Evolutionary conservation across 1,140 invertebrate genomes (phyloP), one percentile per base, ranked within the genome.

Genomic region (Catajapyx aquilonaris): DNA sequence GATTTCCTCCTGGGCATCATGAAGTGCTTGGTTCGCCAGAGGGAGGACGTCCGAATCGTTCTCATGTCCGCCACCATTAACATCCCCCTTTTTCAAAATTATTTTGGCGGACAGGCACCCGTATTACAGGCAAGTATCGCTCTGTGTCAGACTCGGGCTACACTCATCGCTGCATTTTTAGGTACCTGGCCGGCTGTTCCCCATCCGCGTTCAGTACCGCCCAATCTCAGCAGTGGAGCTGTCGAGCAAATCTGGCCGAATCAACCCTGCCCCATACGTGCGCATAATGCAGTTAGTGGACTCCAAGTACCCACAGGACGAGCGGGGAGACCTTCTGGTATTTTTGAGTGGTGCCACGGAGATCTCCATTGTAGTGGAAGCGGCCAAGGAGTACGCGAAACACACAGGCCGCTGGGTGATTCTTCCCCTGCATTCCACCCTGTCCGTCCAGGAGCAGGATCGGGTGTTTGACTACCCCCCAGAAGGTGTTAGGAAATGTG

Each of bases 1-100:
- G 94, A 98, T 57, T 93, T 97, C 57, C 61, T 98, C 13, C 59
- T 97, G 5, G 87, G 90, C 2, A 71, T 96, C 5, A 66, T 95
- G 36, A 90, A 91, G 52, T 91, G 86, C 52, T 52, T 97, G 4
- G 60, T 93, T 30, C 66, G 77, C 48, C 76, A 79, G 54, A 61
- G 80, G 36, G 50, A 62, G 13, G 73, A 94, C 50, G 56, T 97
- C 3, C 94, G 94, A 59, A 59, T 99, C 4, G 75, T 98, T 13
- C 66, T 99, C 0, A 99, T 99, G 94, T 96, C 90, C 4, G 94
- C 94, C 10, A 98, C 94, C 2, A 96, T 98, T 28, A 98, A 98
- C 60, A 78, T 97, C 30, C 64, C 88, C 44, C 61, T 97, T 1
- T 98, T 97, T 59, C 69, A 70, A 42, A 62, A 73, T 42, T 98